Percentiles rank a stretch among this genome's conserved stretches.
These are phyloP conservation scores for Sebastes steindachneri DNA, from an alignment of 2,797 vertebrate species.

Conservation along the genomic window DNA sequence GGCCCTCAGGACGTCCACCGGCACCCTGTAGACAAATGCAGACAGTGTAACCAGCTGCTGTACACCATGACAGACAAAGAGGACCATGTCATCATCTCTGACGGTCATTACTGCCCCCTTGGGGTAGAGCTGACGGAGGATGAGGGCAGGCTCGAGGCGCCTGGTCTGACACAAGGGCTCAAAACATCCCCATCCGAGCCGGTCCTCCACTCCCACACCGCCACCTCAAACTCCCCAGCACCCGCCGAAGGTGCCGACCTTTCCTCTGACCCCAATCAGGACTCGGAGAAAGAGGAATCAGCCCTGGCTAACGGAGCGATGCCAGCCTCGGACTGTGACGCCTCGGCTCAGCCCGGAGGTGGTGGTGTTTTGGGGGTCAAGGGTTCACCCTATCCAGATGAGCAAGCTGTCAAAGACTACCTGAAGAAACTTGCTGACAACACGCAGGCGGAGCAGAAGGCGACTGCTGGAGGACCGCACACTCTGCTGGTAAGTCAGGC, in stretches of 20 bases:
- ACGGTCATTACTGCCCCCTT: conserved; percentile 92
- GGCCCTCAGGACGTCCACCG: conserved; percentile 84
- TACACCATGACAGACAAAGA: conserved; percentile 99
- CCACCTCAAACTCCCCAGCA: neutral
- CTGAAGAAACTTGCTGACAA: conserved; percentile 83
- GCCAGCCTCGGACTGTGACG: conserved; percentile 27
- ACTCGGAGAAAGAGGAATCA: conserved; percentile 13
- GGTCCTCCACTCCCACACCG: conserved; percentile 32
- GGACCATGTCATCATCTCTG: conserved; percentile 98
- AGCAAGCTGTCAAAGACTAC: conserved; percentile 86
- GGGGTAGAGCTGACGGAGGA: conserved; percentile 84
- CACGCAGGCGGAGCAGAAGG: conserved; percentile 72
- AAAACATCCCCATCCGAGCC: conserved; percentile 78
- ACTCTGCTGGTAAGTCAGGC: conserved; percentile 80
- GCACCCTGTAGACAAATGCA: conserved; percentile 90
- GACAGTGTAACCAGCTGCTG: conserved; percentile 93
- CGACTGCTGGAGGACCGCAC: conserved; percentile 48
- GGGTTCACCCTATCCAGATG: conserved; percentile 79
- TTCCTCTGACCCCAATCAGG: conserved; percentile 23
- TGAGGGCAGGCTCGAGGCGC: conserved; percentile 49
- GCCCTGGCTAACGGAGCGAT: conserved; percentile 23
- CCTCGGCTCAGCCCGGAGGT: neutral
- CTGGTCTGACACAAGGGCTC: conserved; percentile 13
- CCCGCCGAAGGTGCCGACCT: neutral
- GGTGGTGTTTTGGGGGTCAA: conserved; percentile 32